Evolutionary conservation across 1,140 invertebrate species (phyloP), one percentile per base, ranked within the genome.

Genomic region (Papilio polyxenes): DNA sequence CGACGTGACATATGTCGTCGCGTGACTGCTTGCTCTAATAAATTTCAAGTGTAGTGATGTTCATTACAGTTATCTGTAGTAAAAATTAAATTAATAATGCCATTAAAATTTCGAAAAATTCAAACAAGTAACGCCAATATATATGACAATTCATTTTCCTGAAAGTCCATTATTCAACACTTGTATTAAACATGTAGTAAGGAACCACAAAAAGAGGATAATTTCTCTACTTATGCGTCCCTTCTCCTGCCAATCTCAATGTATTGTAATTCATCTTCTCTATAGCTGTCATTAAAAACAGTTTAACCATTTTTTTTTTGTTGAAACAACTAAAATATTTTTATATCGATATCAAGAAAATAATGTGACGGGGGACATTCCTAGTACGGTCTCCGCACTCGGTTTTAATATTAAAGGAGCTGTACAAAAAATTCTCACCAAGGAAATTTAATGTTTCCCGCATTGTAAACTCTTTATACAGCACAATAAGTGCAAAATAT

Each of bases 21-120:
- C 74, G 75, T 77, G 75, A 31, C 51, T 53, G 49, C 75, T 51
- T 77, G 75, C 75, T 23, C 31, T 56, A 77, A 77, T 77, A 77
- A 53, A 77, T 77, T 77, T 77, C 75, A 13, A 37, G 20, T 23
- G 10, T 53, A 77, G 75, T 77, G 51, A 31, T 53, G 75, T 31
- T 37, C 49, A 1, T 23, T 56, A 31, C 11, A 72, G 31, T 72
- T 77, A 77, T 77, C 75, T 49, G 56, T 77, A 15, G 20, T 23
- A 44, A 76, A 51, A 76, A 9, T 23, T 77, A 20, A 51, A 53
- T 48, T 76, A 11, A 31, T 0, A 20, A 23, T 5, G 20, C 23
- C n/a, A 62, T 62, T 23, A n/a, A 23, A 23, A 23, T 65, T 15
- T 31, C 23, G 23, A 31, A 31, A 31, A 31, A 31, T n/a, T n/a